Evolutionary conservation across 23 tunicate genomes (phyloP), one percentile per base, ranked within the genome.

Genomic region (Oikopleura vanhoeffeni): DNA sequence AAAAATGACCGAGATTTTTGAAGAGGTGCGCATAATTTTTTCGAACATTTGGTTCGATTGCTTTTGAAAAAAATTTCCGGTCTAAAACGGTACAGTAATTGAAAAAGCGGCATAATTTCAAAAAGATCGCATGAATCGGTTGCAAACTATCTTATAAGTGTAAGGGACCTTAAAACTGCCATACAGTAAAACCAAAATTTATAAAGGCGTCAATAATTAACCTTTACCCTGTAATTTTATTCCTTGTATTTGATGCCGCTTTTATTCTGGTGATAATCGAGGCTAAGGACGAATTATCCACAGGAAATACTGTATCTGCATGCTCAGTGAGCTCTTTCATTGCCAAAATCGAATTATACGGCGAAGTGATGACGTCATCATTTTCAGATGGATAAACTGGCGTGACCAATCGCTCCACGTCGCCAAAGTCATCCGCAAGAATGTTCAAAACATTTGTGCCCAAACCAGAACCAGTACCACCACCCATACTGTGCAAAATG

Each of bases 321-420:
- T 88, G 67, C 40, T 95, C 90, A n/a, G 99, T 95, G 13, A 95
- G 87, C 77, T 91, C 90, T 40, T 85, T 83, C 88, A 89, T 91
- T 24, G 99, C 99, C 0, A 95, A 87, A 8, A 95, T 91, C 39
- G 88, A 86, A 82, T 95, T 95, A 71, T 95, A 95, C 0, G 99
- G 99, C 1, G 96, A 90, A 1, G 99, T 95, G 57, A 95, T 88
- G 67, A 95, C 99, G 84, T 95, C 99, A 85, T 95, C 99, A 76
- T 90, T 91, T 27, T 85, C 85, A 0, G 99, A 95, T 42, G 99
- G 99, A 87, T 88, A 90, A 40, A 95, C 99, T 40, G 96, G 88
- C 13, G 86, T 86, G 24, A 95, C 96, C 85, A 95, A 88, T 35
- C 99, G 88, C 87, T 95, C 87, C 33, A 95, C 96, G 40, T 95